Base-by-base conservation (phyloP, 1,140 invertebrate genomes). In the Phenacoccus solenopsis region DNA sequence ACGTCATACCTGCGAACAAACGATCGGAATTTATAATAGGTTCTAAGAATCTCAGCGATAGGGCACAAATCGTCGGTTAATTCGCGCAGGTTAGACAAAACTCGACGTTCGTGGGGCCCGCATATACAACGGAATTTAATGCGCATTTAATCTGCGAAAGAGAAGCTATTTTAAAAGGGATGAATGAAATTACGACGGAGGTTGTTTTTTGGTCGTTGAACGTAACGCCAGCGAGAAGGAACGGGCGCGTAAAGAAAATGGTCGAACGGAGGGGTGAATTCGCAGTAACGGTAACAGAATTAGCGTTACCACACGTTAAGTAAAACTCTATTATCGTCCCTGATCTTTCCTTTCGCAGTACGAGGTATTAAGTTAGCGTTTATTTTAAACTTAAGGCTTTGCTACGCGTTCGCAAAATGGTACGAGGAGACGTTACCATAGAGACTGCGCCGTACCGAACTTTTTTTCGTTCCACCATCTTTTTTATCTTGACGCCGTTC, bases 281-380 rank as follows among this genome's bases (percentile, higher is more conserved):
- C 38, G 38, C 38, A n/a, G 9, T 38, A 10, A 27, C 59, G 20
- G 59, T 64, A 64, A 64, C 59, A 64, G 59, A 64, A 64, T 64
- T 64, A 64, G 25, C 59, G 59, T 64, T 64, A 64, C 59, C 59
- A 64, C 59, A 64, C 59, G 59, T 64, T 64, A 64, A 64, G 59
- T 64, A 64, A 64, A 64, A 64, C 59, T 64, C 59, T 64, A 64
- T 64, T 64, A 64, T 64, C 59, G 59, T 64, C 59, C 22, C 59
- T 64, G 59, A 64, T 64, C 59, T 64, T 64, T 27, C 59, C 59
- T 64, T 59, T 27, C 21, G n/a, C 22, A 25, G 25, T 64, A 25
- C 59, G 25, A 64, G 59, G 59, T 27, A 64, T 64, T 64, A 64
- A 64, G 59, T 27, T 64, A 16, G 59, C 59, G 59, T 64, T 64